A percentile compares a stretch with the other conserved stretches of the same genome.
Conservation (phyloP, 1,140 invertebrate genomes). For the Drosophila ananassae region DNA sequence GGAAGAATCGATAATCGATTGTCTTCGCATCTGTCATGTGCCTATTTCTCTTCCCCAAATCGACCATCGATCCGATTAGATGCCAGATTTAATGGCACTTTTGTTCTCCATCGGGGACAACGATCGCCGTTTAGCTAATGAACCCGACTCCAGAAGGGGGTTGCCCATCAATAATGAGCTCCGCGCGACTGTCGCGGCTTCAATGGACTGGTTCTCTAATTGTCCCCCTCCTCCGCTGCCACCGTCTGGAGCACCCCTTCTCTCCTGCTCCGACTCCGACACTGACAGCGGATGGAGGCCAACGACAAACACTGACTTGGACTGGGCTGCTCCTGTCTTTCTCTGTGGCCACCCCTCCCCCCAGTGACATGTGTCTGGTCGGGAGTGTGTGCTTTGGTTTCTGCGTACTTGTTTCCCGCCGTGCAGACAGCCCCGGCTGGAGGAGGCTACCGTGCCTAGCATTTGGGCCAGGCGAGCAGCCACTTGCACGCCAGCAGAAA, state of each 20-base stretch:
- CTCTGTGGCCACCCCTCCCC: not conserved
- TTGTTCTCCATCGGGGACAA: not conserved
- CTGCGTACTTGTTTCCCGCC: too few species aligned
- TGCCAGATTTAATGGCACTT: not conserved
- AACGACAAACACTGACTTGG: constrained; percentile 45
- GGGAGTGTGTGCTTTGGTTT: too few species aligned
- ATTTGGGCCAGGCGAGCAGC: too few species aligned
- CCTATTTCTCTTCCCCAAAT: too few species aligned
- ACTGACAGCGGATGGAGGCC: constrained; percentile 48
- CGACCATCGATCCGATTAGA: not conserved
- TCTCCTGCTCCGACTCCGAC: constrained; percentile 14
- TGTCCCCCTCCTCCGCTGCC: constrained; percentile 9
- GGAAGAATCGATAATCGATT: too few species aligned
- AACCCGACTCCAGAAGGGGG: constrained; percentile 2
- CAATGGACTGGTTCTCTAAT: constrained; percentile 52
- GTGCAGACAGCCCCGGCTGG: too few species aligned
- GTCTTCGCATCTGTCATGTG: too few species aligned
- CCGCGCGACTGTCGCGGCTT: constrained; percentile 41
- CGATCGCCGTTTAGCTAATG: constrained; percentile 13
- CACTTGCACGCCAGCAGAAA: too few species aligned
- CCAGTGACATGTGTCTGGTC: too few species aligned
- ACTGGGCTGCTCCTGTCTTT: constrained; percentile 54
- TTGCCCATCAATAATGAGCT: constrained; percentile 42
- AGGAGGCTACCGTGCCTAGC: too few species aligned
- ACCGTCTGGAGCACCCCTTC: not conserved